Evolutionary conservation across 37 sponge, comb jelly and placozoan species (phyloP), one percentile per base, ranked within the genome.

Genomic region (Eunapius fragilis): DNA sequence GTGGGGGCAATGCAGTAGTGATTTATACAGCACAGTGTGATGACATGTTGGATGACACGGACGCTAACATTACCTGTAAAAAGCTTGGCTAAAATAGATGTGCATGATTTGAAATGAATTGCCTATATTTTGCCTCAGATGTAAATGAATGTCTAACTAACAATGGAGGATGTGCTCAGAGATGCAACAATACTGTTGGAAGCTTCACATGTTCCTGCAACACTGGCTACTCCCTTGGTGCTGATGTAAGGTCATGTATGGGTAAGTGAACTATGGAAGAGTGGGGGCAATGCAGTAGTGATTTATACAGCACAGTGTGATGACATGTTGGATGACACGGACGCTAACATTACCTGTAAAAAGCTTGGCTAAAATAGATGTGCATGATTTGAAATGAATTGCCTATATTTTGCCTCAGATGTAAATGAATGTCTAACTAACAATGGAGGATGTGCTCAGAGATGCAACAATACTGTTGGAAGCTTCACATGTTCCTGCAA

Each of bases 361-460:
- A 80, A 79, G 73, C 87, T 86, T 41, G 41, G 41, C 3, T 41
- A 41, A 41, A 41, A 41, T 41, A 41, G 6, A 41, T 41, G 41
- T 41, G 6, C 6, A 41, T 6, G 6, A 41, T 3, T 41, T 41
- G 41, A 41, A 41, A 41, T 58, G 41, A 41, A 41, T 41, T 41
- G 6, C 41, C 41, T 41, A 6, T 41, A 6, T 41, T 58, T 19
- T 58, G 14, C 58, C 78, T 34, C 37, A 80, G 80, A 80, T 80
- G 67, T 49, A 31, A 80, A 80, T 80, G 80, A 80, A 48, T 80
- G 80, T n/a, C 31, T 30, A 32, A 37, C 58, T 28, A 33, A 41
- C 30, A 80, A 80, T 50, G 80, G 80, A 80, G 80, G 80, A 14
- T 80, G 80, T 49, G 30, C 27, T 80, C 80, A 80, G 37, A 80